A percentile compares a stretch with the other conserved stretches of the same genome.
phyloP scores from a whole-genome alignment of 2,113 vertebrate species.

The Suncus etruscus region DNA sequence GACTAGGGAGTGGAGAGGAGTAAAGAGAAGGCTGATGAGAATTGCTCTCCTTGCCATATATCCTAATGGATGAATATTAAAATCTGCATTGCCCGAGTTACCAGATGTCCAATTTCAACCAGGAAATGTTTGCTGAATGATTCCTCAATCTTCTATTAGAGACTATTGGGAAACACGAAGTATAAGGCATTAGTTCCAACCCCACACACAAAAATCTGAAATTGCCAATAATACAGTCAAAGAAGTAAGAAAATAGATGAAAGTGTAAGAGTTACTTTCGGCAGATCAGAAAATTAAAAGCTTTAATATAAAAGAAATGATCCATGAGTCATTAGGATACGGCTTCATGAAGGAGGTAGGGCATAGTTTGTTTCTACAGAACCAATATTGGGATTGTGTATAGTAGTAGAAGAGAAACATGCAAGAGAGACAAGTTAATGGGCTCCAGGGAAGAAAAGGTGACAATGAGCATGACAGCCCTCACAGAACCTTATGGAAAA shows the following conservation, averaged over 20 bases:
- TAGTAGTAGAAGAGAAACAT: background rate
- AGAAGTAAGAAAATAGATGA: background rate
- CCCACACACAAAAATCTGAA: background rate
- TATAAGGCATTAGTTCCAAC: background rate
- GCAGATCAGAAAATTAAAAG: background rate
- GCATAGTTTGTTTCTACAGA: background rate
- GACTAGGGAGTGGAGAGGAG: background rate
- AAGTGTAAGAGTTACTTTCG: slow-evolving; percentile 10
- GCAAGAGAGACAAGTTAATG: background rate
- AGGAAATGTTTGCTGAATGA: background rate
- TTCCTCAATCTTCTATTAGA: background rate
- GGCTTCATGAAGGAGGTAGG: background rate
- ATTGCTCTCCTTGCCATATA: background rate
- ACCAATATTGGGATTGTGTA: background rate
- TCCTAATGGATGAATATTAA: background rate
- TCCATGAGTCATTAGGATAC: background rate
- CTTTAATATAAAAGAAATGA: background rate
- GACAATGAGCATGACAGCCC: background rate
- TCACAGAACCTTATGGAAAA: background rate
- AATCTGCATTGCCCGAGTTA: background rate
- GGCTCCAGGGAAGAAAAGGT: background rate
- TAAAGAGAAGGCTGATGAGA: background rate
- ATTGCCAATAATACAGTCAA: background rate
- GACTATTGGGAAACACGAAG: background rate
- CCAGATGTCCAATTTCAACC: background rate